Evolutionary conservation across 2,797 vertebrate genomes (phyloP), one percentile per base, ranked within the genome.

Genomic region (Mormyrops attenuatus): DNA sequence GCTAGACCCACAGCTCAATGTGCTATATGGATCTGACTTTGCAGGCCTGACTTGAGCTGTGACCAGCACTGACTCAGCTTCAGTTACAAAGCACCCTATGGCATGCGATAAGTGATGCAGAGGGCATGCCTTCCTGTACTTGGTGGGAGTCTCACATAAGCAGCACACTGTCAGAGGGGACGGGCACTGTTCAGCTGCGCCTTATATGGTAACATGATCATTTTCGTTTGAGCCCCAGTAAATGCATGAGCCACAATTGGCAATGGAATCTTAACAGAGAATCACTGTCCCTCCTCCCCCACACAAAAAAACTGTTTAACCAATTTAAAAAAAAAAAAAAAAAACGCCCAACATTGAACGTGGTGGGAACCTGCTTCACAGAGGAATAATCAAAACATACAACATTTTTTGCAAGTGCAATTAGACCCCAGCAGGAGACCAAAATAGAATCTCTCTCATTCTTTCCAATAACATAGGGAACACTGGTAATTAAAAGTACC

Each of bases 391-490:
- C 80, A 84, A 84, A 47, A 85, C 80, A 84, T 49, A 49, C 80
- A 85, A 50, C 20, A 85, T 47, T 85, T 84, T 73, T 50, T 26
- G 41, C 44, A 49, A 47, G 82, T 47, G 22, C 82, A 85, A 85
- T 85, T 47, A 85, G 9, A 26, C 41, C 41, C 17, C 73, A 80
- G 47, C 55, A 77, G 22, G 86, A 86, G 91, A 93, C 89, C 1
- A 86, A 95, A 94, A 95, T 93, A 94, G 92, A 94, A 89, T 38
- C 5, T 22, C 63, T 89, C 91, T 93, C 92, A 94, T 92, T 94
- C 92, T 94, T 95, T 95, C 93, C 94, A 94, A 88, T 93, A 92
- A 93, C 92, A 92, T 66, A 85, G 30, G 52, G 90, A 26, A 82
- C 80, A 91, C 38, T 91, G 55, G 90, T 82, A 88, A 93, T 89